A percentile compares a stretch with the other conserved stretches of the same genome.
phyloP scores from a whole-genome alignment of 2,888 invertebrate genomes.

The Drosophila leonis region DNA sequence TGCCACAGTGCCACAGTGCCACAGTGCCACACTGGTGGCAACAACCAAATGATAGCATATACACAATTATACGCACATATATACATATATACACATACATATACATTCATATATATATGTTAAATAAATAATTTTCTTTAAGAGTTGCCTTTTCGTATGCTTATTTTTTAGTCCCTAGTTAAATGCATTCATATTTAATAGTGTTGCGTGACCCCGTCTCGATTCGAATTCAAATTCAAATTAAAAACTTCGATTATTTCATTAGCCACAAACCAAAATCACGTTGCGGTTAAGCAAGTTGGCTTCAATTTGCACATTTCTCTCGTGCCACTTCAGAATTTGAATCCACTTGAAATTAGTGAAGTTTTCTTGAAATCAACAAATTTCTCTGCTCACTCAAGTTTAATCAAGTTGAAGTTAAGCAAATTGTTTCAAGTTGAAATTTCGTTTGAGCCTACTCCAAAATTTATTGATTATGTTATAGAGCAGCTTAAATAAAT shows the following conservation, averaged over 20 bases:
- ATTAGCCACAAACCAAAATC: not conserved
- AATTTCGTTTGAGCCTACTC: not conserved
- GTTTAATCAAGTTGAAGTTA: not conserved
- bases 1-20: conserved; percentile 13
- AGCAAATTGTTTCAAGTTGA: not conserved
- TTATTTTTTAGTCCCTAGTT: not conserved
- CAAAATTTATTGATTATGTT: not conserved
- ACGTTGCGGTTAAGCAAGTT: not conserved
- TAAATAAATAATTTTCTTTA: conserved; percentile 19
- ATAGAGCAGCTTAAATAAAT: too few relatives aligned
- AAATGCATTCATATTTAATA: not conserved
- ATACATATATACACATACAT: not conserved
- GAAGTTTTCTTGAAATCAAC: not conserved
- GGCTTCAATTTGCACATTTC: not conserved
- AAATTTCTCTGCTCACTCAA: not conserved
- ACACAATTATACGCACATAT: not conserved
- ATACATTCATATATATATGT: not conserved
- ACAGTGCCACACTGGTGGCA: conserved; percentile 10
- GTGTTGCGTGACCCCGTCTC: not conserved
- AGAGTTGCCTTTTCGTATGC: not conserved
- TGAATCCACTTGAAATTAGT: not conserved
- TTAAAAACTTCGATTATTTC: conserved; percentile 6
- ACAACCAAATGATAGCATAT: conserved; percentile 23
- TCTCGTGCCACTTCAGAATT: not conserved
- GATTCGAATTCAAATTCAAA: not conserved